A percentile compares a stretch with the other conserved stretches of the same genome.
Evolutionary conservation across 2,113 vertebrate species (phyloP).

Genomic region (Tautogolabrus adspersus): DNA sequence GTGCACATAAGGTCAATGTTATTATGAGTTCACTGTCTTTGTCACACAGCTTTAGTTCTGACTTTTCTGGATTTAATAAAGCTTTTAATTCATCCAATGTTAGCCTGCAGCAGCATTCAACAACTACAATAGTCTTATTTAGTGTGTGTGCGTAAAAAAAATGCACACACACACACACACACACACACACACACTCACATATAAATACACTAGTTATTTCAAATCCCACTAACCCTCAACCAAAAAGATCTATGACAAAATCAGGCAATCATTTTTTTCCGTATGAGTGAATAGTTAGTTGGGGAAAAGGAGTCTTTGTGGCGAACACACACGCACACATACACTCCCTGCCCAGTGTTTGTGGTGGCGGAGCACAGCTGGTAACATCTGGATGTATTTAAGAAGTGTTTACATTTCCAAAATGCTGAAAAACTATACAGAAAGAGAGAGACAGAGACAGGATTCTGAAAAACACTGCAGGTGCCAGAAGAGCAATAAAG

Average conservation of each 20-base stretch:
- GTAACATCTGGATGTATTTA: constrained; percentile 89
- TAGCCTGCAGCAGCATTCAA: constrained; percentile 46
- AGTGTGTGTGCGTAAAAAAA: constrained; percentile 1
- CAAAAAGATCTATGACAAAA: constrained; percentile 59
- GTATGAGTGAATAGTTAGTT: constrained; percentile 50
- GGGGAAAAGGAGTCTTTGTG: constrained; percentile 54
- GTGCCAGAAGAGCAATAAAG: constrained; percentile 85
- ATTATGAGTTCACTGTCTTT: constrained; percentile 65
- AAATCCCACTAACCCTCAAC: constrained; percentile 45
- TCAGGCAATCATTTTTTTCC: constrained; percentile 66
- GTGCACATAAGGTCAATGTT: constrained; percentile 63
- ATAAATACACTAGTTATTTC: constrained; percentile 13
- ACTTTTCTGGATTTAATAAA: constrained; percentile 52
- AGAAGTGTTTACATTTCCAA: constrained; percentile 86
- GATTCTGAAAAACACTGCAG: constrained; percentile 82
- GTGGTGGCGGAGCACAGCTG: constrained; percentile 82
- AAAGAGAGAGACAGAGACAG: constrained; percentile 57
- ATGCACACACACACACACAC: constrained; percentile 12
- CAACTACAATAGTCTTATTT: constrained; percentile 51
- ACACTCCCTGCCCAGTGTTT: constrained; percentile 76
- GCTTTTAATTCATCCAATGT: constrained; percentile 41
- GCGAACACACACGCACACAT: constrained; percentile 45
- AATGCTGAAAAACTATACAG: constrained; percentile 79
- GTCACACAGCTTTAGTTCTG: constrained; percentile 54
- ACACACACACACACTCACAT: constrained; percentile 15